A percentile compares a stretch with the other conserved stretches of the same genome.
phyloP scores from a whole-genome alignment of 2,113 vertebrate genomes.

The Castor canadensis region DNA sequence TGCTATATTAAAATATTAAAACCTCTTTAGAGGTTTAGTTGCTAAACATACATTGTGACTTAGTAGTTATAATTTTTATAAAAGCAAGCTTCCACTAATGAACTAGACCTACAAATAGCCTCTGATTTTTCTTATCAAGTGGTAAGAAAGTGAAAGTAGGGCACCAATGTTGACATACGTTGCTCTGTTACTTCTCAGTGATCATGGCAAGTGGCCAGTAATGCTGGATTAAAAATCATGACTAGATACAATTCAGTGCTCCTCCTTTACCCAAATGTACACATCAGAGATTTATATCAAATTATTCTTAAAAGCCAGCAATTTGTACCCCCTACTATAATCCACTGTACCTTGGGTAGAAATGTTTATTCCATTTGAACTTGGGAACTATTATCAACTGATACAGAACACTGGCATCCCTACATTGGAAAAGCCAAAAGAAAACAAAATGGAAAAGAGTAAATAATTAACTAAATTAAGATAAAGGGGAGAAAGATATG shows the following conservation, averaged over 20 bases:
- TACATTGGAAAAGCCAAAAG: background rate
- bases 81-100: constrained; percentile 1
- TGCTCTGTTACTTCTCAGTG: background rate
- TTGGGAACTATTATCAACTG: background rate
- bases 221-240: background rate
- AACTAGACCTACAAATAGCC: background rate
- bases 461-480: background rate
- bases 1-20: no score
- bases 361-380: constrained; percentile 41
- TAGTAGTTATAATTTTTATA: background rate
- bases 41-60: background rate
- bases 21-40: no score
- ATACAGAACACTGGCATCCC: background rate
- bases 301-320: constrained; percentile 10
- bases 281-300: background rate
- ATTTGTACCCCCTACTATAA: background rate
- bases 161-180: background rate
- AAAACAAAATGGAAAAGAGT: background rate
- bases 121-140: background rate
- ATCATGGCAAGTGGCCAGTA: background rate
- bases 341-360: background rate
- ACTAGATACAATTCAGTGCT: background rate
- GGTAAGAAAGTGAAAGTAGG: background rate
- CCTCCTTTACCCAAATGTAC: background rate
- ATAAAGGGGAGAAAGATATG: background rate